Base-by-base conservation (phyloP, 1,140 invertebrate genomes). In the Hestina assimilis region DNA sequence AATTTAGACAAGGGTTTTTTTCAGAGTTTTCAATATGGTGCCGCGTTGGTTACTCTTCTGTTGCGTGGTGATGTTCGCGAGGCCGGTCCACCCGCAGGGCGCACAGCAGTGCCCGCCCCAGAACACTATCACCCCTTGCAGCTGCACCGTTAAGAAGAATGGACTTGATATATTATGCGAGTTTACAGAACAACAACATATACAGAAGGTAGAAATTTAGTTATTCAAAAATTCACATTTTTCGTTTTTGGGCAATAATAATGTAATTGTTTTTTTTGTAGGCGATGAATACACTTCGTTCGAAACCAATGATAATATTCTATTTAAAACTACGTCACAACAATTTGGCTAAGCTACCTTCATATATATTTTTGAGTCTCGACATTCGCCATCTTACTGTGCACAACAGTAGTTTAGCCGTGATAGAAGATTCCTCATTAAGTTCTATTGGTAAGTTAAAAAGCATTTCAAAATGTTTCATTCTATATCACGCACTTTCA, bases 161-260 rank as follows among this genome's bases (percentile, higher is more conserved):
- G 95, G 95, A 4, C 89, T 97, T 62, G 95, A 96, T 74, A 93
- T 97, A 31, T 89, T 95, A 15, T 97, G 96, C 89, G 95, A 96
- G 87, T 93, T 93, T 62, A 96, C 94, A 6, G 94, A 95, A 66
- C 89, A 93, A 54, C 81, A 89, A 21, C 93, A 95, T 64, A 95
- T 96, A 72, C 90, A 85, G 63, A 88, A 83, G 77, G 84, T 87
- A 59, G 6, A 1, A 11, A 2, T 0, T 17, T 4, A 8, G 7
- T 31, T 4, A 0, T 4, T 8, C 3, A 28, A 4, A 12, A 2
- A 9, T 2, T 2, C 8, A 31, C n/a, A n/a, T n/a, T n/a, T n/a
- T n/a, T n/a, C n/a, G n/a, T n/a, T n/a, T n/a, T n/a, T n/a, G n/a
- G n/a, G n/a, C n/a, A n/a, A n/a, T n/a, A n/a, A n/a, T n/a, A n/a